These are phyloP conservation scores for Porphyrio hochstetteri DNA, from an alignment of 2,113 vertebrate species.

Conservation along the genomic window DNA sequence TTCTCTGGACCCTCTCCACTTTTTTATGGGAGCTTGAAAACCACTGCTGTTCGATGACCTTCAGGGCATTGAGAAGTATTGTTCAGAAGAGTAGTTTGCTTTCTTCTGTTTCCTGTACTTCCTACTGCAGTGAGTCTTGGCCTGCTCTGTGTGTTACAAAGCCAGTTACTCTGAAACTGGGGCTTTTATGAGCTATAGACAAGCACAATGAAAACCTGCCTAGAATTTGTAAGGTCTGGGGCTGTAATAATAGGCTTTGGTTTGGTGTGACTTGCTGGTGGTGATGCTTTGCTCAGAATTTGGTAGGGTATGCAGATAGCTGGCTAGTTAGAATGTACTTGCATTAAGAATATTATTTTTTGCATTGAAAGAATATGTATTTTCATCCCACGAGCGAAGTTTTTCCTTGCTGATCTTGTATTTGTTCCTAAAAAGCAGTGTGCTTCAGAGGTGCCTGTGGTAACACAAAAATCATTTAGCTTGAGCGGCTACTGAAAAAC, in stretches of 20 bases:
- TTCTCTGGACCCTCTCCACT: not conserved
- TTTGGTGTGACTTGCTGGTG: not conserved
- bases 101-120: not conserved
- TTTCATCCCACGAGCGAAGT: not conserved
- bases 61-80: not conserved
- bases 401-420: not conserved
- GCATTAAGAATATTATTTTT: not conserved
- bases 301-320: not conserved
- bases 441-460: not conserved
- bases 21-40: not conserved
- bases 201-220: not conserved
- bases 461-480: not conserved
- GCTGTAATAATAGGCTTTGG: not conserved
- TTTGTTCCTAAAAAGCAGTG: not conserved
- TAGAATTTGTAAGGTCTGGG: not conserved
- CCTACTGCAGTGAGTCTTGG: constrained; percentile 23
- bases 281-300: not conserved
- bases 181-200: not conserved
- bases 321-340: not conserved
- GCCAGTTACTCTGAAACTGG: not conserved
- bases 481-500: not conserved
- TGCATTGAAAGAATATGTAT: not conserved
- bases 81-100: not conserved
- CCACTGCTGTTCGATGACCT: not conserved
- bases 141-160: not conserved